Base-by-base conservation (phyloP, 2,113 vertebrate species). In the Phoenicopterus ruber region DNA sequence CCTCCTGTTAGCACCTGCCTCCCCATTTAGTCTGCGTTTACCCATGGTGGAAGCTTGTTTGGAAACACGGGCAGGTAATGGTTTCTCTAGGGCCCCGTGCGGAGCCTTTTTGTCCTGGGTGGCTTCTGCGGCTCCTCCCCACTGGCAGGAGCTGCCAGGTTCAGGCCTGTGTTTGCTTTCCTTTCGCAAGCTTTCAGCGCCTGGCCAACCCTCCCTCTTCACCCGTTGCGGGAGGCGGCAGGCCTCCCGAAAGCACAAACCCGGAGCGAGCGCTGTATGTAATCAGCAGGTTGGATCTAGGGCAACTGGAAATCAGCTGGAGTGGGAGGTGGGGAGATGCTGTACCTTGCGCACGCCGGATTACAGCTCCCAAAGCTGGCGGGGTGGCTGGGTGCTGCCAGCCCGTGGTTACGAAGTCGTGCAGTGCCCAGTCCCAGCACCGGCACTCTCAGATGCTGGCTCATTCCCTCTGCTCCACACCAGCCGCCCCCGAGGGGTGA, bases 261-360 rank as follows among this genome's bases (percentile, higher is more conserved):
- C 67, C 83, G n/a, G n/a, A n/a, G n/a, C 5, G 10, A 77, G 94
- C 3, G 1, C 36, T 17, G 17, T 0, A 0, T 44, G 54, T 92
- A 96, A 97, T 95, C 96, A 88, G 90, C 92, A 69, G 96, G 96
- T 96, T 96, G 92, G 78, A 97, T 97, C 96, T 97, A 95, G 96
- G 95, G 92, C 94, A 96, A n/a, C 1, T 92, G 90, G 88, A 77
- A 93, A 88, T 88, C 85, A 93, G 82, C 90, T 59, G 90, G 70
- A 77, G 58, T 16, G 0, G 82, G 55, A 80, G 76, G 66, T 44
- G 67, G 36, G 69, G 82, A 95, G 87, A 21, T n/a, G 49, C 62
- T 16, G 17, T 81, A 78, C 80, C 34, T 74, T 74, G 73, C 5
- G 1, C 49, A 21, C 0, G 0, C 19, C 2, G 4, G 31, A 12